A percentile compares a stretch with the other conserved stretches of the same genome.
Evolutionary conservation across 2,113 vertebrate species (phyloP).

Genomic region (Lampris megalopsis): DNA sequence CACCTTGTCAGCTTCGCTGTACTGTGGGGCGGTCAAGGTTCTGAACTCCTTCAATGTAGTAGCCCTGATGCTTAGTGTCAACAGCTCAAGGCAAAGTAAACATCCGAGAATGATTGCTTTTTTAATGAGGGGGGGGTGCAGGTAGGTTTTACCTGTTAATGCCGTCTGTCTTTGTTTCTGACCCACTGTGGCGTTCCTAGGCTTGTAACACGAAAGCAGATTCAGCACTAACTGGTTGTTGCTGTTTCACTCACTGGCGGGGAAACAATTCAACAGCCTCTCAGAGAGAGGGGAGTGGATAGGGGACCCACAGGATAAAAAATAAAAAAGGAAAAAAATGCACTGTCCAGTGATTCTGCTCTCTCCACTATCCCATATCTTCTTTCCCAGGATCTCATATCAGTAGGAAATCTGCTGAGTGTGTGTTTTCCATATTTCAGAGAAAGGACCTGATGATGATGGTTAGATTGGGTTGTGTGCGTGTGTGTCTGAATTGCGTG

Average conservation of each 20-base stretch:
- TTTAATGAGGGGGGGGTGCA: conserved; percentile 6
- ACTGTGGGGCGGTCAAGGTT: background rate
- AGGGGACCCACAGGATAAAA: conserved; percentile 62
- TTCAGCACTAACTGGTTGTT: conserved; percentile 71
- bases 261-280: conserved; percentile 44
- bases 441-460: conserved; percentile 46
- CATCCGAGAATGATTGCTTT: background rate
- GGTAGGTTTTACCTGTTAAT: conserved; percentile 62
- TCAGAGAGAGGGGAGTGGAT: conserved; percentile 32
- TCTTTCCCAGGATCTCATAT: conserved; percentile 66
- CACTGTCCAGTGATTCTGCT: conserved; percentile 48
- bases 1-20: conserved; percentile 1
- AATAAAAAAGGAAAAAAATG: conserved; percentile 55
- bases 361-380: conserved; percentile 15
- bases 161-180: conserved; percentile 23
- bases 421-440: conserved; percentile 64
- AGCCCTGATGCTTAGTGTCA: no score
- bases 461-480: conserved; percentile 44
- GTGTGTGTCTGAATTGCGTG: conserved; percentile 23
- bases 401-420: conserved; percentile 62
- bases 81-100: background rate
- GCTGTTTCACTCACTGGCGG: conserved; percentile 49
- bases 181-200: conserved; percentile 1
- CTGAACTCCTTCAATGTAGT: no score
- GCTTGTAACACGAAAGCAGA: conserved; percentile 29